These are phyloP conservation scores for Drosophila ercepeae DNA, from an alignment of 1,140 invertebrate genomes.

Conservation along the genomic window DNA sequence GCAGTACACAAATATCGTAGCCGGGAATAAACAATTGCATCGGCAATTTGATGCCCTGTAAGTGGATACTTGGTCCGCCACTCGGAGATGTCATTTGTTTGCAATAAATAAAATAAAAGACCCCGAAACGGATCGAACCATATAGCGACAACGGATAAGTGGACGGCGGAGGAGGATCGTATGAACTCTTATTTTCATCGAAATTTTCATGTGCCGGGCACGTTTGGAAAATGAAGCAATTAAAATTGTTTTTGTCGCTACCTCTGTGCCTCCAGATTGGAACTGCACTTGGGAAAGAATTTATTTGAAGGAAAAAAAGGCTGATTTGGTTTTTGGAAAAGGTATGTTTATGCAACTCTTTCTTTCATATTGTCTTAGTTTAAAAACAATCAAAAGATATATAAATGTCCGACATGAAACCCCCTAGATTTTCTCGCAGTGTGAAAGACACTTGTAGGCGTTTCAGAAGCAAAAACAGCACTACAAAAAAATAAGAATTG, in stretches of 20 bases:
- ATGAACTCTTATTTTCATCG: constrained; percentile 1
- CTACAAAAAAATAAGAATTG: constrained; percentile 4
- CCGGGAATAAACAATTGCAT: constrained; percentile 12
- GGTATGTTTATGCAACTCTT: not conserved
- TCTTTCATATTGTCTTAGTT: too few relatives aligned
- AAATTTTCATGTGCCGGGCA: constrained; percentile 28
- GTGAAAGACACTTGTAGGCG: constrained; percentile 33
- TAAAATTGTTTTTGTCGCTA: constrained; percentile 43
- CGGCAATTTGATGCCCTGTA: constrained; percentile 47
- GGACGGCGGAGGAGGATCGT: constrained; percentile 3
- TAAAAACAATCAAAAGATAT: too few relatives aligned
- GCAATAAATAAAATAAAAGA: constrained; percentile 61
- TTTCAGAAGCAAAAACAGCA: constrained; percentile 6
- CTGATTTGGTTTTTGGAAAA: too few relatives aligned
- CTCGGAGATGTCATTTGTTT: constrained; percentile 68
- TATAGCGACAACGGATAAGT: not conserved
- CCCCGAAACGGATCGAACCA: constrained; percentile 42
- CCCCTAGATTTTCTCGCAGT: constrained; percentile 1
- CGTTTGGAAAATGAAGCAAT: constrained; percentile 63
- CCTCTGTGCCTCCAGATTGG: not conserved
- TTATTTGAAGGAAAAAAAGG: not conserved
- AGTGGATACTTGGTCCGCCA: constrained; percentile 65
- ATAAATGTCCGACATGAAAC: not conserved
- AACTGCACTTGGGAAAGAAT: not conserved
- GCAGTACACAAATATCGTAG: constrained; percentile 2